These are phyloP conservation scores for Drosophila bunnanda DNA, from an alignment of 2,888 invertebrate species.

Conservation along the genomic window DNA sequence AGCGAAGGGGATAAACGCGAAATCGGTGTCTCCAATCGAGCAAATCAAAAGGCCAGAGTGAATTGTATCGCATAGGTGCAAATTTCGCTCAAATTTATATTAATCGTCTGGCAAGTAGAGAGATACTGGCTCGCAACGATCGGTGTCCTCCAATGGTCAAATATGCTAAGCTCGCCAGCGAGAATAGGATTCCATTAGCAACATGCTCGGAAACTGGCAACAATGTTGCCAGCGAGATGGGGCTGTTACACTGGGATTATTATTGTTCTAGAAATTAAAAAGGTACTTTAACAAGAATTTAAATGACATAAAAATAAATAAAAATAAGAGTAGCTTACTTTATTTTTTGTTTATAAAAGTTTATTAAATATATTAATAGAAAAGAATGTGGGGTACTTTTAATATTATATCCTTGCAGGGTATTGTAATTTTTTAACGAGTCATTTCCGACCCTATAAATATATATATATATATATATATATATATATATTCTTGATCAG, in stretches of 20 bases:
- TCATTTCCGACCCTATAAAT: no score
- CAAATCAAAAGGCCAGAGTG: neutral
- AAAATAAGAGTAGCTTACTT: no score
- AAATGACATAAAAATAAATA: neutral
- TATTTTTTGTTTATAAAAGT: no score
- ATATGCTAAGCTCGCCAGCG: constrained; percentile 43
- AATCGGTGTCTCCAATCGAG: constrained; percentile 4
- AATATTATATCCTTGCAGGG: no score
- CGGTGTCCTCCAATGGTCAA: constrained; percentile 18
- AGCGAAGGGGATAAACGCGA: constrained; percentile 3
- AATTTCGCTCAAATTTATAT: constrained; percentile 44
- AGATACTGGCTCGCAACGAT: constrained; percentile 28
- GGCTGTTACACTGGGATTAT: constrained; percentile 16
- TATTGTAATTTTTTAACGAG: no score
- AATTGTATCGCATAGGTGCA: constrained; percentile 32
- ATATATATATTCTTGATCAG: no score
- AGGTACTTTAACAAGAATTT: neutral
- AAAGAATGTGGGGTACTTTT: no score
- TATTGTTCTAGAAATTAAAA: no score
- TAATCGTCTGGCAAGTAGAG: constrained; percentile 22
- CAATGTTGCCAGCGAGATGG: constrained; percentile 22
- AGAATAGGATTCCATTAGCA: constrained; percentile 34
- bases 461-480: no score
- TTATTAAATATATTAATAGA: no score
- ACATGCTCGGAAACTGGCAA: constrained; percentile 27